Base-by-base conservation (phyloP, 2,888 invertebrate species). In the Priocnemis perturbator region DNA sequence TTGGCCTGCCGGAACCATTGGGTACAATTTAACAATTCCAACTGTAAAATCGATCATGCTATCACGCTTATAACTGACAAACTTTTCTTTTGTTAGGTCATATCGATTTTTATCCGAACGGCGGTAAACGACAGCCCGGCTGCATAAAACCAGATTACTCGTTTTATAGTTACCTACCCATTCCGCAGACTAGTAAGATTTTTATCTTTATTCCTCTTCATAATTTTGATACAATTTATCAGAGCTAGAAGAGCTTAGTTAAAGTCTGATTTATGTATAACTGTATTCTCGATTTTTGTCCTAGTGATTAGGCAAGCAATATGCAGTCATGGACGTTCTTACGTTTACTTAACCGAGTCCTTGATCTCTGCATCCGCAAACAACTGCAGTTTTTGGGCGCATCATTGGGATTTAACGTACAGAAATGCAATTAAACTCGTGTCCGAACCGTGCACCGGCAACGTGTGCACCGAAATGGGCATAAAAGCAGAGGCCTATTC, bases 81-180 rank as follows among this genome's bases (percentile, higher is more conserved):
- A n/a, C 44, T 30, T 15, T 19, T 63, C 14, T 56, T 56, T 5
- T 15, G 47, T 63, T 26, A 92, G 92, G 92, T 58, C 90, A 93
- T 75, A 91, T 92, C 1, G 94, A 94, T 83, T 93, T 93, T 82
- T 94, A 93, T 85, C 92, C 93, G 0, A 94, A 94, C 70, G 94
- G 94, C 0, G 94, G 94, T 0, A 90, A 91, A 88, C 89, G 89
- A 58, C 94, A 94, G 81, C 93, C 93, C 0, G 94, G 93, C 0
- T 94, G 94, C 78, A 60, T 75, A n/a, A 61, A 3, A 44, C 53
- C 56, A 21, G 23, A 74, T 4, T 62, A 60, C 0, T 74, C 90
- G 0, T 88, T 89, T 83, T 85, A 90, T 0, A 82, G 85, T 17
- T 75, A 89, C 9, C 56, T 90, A 15, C 89, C 89, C 0, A 79